Evolutionary conservation across 2,113 vertebrate species (phyloP), one percentile per base, ranked within the genome.

Genomic region (Gymnarchus niloticus): DNA sequence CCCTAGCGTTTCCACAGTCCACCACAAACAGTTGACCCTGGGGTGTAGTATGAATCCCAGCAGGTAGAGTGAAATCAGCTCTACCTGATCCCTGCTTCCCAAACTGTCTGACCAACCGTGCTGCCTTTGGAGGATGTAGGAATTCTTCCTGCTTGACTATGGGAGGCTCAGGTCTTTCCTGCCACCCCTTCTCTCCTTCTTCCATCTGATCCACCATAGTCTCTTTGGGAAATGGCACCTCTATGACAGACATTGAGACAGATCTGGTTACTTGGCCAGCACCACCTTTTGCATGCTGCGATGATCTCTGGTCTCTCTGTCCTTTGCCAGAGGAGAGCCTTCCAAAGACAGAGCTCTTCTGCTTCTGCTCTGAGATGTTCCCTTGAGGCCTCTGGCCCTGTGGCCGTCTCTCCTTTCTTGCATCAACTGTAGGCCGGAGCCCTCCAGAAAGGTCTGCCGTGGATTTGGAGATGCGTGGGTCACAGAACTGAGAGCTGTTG

Each of bases 41-140:
- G 3, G 91, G 89, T 0, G 93, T 94, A 33, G 88, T 88, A 46
- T 94, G 91, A 19, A 95, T 88, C 21, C 95, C 95, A 85, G 93
- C 94, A n/a, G 94, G 95, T 4, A 96, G 88, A 2, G 93, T 94
- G 59, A 95, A 90, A 37, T 96, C 95, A 28, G 94, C 90, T 2
- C 93, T 90, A 12, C 93, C 93, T 19, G 94, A 95, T 33, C 95
- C 95, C 87, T 93, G 93, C 84, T 94, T 96, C 21, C 95, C 95
- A 90, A 95, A 96, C 85, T 93, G 94, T 4, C 90, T 88, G 10
- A 93, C 86, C 77, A 94, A 87, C 88, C 52, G 86, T 12, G 46
- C 90, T 84, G 85, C 87, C 46, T 87, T 80, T 85, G 7, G 81
- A 65, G 52, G 84, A 83, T 76, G 48, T 1, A 17, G 33, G 33